These are phyloP conservation scores for Myotis lucifugus DNA, from an alignment of 2,113 vertebrate species.

Conservation along the genomic window DNA sequence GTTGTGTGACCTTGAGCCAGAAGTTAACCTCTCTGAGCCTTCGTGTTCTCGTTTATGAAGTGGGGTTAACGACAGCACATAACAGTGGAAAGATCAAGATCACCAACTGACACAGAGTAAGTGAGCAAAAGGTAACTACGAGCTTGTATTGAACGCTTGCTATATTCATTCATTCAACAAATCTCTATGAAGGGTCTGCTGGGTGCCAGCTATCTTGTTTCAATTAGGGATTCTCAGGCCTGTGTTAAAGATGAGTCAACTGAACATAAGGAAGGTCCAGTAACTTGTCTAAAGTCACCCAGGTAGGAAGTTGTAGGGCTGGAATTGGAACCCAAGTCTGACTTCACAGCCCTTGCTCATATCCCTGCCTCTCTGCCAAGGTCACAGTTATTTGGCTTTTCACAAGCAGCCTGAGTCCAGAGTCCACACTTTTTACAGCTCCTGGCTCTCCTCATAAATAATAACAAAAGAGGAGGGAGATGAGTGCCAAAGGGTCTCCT, in stretches of 20 bases:
- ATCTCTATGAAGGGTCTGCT: not conserved
- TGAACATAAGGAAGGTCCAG: not conserved
- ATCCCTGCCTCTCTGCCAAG: not conserved
- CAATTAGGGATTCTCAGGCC: not conserved
- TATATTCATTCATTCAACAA: not conserved
- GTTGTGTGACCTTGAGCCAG: not conserved
- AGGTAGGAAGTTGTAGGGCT: not conserved
- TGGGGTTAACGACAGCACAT: not conserved
- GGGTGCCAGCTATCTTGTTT: not conserved
- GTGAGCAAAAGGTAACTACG: not conserved
- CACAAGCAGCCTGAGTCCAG: not conserved
- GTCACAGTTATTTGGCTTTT: not conserved
- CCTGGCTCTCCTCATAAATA: slow-evolving; percentile 49
- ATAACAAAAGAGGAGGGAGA: not conserved
- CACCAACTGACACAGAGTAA: not conserved
- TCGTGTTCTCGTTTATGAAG: not conserved
- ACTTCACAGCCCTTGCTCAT: not conserved
- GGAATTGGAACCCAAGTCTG: not conserved
- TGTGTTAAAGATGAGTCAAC: not conserved
- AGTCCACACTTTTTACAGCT: not conserved
- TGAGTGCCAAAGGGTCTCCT: slow-evolving; percentile 7
- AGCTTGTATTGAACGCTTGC: not conserved
- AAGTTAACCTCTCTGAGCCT: not conserved
- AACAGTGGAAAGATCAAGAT: not conserved
- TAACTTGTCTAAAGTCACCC: not conserved